A percentile compares a stretch with the other conserved stretches of the same genome.
Evolutionary conservation across 2,113 vertebrate genomes (phyloP).

Genomic region (Pagrus major): DNA sequence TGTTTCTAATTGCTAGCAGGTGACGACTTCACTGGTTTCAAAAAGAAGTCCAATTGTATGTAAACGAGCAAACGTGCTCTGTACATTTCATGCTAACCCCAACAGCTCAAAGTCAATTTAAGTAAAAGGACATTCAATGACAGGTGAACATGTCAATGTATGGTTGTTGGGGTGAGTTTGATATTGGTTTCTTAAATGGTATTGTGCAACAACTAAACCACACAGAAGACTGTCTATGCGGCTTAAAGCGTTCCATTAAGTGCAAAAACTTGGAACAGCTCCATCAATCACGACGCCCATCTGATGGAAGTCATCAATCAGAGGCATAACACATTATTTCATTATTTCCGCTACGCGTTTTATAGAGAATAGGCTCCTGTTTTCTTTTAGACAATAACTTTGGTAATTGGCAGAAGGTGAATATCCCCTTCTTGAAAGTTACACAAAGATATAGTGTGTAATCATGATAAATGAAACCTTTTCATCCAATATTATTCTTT

Average conservation of each 20-base stretch:
- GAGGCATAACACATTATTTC: conserved; percentile 19
- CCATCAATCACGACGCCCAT: conserved; percentile 44
- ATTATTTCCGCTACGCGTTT: conserved; percentile 17
- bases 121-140: no score
- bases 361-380: background rate
- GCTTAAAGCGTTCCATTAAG: conserved; percentile 20
- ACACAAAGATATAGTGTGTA: background rate
- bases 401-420: conserved; percentile 5
- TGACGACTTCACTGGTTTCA: no score
- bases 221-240: conserved; percentile 1
- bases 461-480: background rate
- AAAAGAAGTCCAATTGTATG: no score
- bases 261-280: conserved; percentile 29
- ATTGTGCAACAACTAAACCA: background rate
- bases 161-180: background rate
- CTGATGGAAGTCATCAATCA: conserved; percentile 55
- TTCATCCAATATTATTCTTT: background rate
- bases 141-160: no score
- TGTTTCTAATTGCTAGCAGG: no score
- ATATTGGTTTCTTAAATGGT: background rate
- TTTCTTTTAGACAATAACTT: conserved; percentile 7
- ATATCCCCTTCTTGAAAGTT: background rate
- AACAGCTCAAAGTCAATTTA: no score
- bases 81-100: no score
- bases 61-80: no score